Percentiles rank a stretch among this genome's conserved stretches.
Evolutionary conservation across 2,113 vertebrate genomes (phyloP).

Genomic region (Aplodontia rufa): DNA sequence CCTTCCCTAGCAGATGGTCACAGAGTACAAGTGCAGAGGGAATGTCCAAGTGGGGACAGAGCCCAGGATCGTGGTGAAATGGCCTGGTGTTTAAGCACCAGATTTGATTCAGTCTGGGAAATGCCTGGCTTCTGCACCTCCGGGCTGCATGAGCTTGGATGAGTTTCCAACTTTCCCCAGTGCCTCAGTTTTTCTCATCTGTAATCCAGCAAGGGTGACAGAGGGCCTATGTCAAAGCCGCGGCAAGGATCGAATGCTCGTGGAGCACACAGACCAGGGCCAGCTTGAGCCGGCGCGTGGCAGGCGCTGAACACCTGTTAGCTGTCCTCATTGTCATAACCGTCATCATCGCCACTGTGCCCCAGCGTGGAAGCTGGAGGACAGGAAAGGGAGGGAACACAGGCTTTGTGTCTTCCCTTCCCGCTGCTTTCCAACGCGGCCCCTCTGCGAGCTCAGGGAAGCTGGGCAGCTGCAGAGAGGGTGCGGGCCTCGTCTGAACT

Average conservation of each 20-base stretch:
- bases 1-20: not conserved
- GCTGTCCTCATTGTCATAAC: not conserved
- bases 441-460: not conserved
- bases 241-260: not conserved
- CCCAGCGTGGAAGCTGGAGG: not conserved
- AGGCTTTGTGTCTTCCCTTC: not conserved
- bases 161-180: not conserved
- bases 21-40: not conserved
- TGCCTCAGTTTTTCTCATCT: not conserved
- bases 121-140: not conserved
- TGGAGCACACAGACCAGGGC: rapidly evolving
- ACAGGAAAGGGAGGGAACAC: not conserved
- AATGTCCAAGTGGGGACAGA: not conserved
- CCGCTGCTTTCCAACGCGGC: not conserved
- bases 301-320: not conserved
- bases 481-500: not conserved
- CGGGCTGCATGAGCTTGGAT: rapidly evolving
- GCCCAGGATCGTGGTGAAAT: not conserved
- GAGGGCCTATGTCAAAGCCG: not conserved
- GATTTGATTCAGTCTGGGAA: not conserved
- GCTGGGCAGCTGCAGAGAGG: not conserved
- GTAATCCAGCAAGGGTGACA: not conserved
- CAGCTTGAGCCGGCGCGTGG: rapidly evolving
- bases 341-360: not conserved
- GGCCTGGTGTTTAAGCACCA: not conserved